Evolutionary conservation across 1,140 invertebrate genomes (phyloP), one percentile per base, ranked within the genome.

Genomic region (Pogonomyrmex barbatus): DNA sequence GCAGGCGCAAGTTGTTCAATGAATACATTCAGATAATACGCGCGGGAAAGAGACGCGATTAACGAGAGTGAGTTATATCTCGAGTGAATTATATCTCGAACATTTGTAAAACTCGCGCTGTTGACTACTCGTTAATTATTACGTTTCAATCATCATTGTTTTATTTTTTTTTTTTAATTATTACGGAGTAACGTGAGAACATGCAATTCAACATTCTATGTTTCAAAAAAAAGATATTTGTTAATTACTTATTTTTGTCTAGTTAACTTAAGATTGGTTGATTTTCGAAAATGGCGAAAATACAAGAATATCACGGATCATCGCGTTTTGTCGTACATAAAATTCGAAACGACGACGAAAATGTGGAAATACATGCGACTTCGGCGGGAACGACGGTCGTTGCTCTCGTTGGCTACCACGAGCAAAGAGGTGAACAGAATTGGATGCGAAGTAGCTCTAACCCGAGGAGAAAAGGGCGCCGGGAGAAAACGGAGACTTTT

Each of bases 391-490:
- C 42, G 42, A 60, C 42, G 52, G 17, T 30, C 14, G 60, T 50
- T 42, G 63, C 73, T 70, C 62, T 67, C 45, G 42, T 85, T 33
- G 54, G 39, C 33, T 81, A 70, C 54, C 47, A 24, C 39, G 54
- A 71, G 54, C 83, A 78, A 85, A 85, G 86, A 36, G n/a, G 56
- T 56, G 56, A 85, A 56, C 50, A 47, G 50, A 77, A 87, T 88
- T 86, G 85, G 77, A 88, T 83, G 70, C 77, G 75, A 83, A 87
- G 77, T 76, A 81, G 63, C 50, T 81, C 33, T 58, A 58, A 58
- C 65, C 84, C 36, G 24, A 9, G 17, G 24, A 39, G 85, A 42
- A 78, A 87, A 81, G 65, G 54, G 54, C 33, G 54, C 4, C 24
- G 10, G 50, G 65, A 68, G 50, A 42, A 73, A 88, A 62, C 58